A percentile compares a stretch with the other conserved stretches of the same genome.
Conservation (phyloP, 2,888 invertebrate genomes). For the Tanytarsus gracilentus region DNA sequence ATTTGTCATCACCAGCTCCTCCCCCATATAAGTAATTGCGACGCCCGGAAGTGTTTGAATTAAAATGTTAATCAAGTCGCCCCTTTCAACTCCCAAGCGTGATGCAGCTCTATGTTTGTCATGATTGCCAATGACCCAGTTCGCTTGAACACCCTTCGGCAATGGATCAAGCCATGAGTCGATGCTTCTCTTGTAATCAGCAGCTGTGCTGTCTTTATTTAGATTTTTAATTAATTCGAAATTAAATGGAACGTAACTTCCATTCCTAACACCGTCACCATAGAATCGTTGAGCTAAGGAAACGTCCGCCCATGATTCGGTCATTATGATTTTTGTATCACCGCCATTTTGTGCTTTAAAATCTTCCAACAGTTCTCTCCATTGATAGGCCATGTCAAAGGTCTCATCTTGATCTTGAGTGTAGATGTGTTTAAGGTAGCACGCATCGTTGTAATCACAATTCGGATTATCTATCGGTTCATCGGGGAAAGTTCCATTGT, state of each 20-base stretch:
- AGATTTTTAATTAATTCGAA: slow-evolving; percentile 51
- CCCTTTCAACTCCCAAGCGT: slow-evolving; percentile 45
- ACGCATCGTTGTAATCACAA: slow-evolving; percentile 44
- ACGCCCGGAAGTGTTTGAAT: slow-evolving; percentile 51
- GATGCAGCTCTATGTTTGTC: slow-evolving; percentile 44
- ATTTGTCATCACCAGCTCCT: slow-evolving; percentile 65
- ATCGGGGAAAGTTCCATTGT: slow-evolving; percentile 43
- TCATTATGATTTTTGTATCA: slow-evolving; percentile 48
- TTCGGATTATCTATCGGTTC: slow-evolving; percentile 45
- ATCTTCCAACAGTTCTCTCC: slow-evolving; percentile 49
- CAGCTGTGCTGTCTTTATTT: slow-evolving; percentile 43
- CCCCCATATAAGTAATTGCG: slow-evolving; percentile 56
- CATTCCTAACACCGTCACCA: slow-evolving; percentile 44
- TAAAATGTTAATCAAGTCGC: slow-evolving; percentile 50
- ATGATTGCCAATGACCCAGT: slow-evolving; percentile 58
- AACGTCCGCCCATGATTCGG: slow-evolving; percentile 52
- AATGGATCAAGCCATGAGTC: slow-evolving; percentile 52
- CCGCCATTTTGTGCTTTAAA: slow-evolving; percentile 38
- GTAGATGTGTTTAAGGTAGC: slow-evolving; percentile 49
- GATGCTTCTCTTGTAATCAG: slow-evolving; percentile 46
- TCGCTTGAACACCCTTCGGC: slow-evolving; percentile 50
- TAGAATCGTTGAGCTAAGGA: slow-evolving; percentile 53
- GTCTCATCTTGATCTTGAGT: slow-evolving; percentile 52
- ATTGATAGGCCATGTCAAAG: slow-evolving; percentile 49
- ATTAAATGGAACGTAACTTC: slow-evolving; percentile 58